Base-by-base conservation (phyloP, 2,888 invertebrate genomes). In the Drosophila nr. fundita region DNA sequence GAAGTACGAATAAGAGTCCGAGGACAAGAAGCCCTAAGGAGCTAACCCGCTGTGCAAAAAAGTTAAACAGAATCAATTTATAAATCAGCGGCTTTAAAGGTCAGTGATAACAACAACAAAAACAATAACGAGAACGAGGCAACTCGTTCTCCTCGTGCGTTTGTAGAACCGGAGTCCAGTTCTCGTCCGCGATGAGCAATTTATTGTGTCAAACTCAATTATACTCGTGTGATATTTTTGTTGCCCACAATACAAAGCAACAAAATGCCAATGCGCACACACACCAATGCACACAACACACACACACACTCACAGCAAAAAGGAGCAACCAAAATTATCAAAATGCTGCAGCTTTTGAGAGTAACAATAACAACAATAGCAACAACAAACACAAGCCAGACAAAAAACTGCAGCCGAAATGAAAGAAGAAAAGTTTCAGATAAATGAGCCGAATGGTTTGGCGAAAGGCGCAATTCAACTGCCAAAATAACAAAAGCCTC, bases 191-290 rank as follows among this genome's bases (percentile, higher is more conserved):
- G 92, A 92, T 92, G 92, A 92, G 92, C 93, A 92, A 92, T 92
- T 92, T 92, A 93, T 93, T 93, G 93, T 92, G 93, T 92, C 92
- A 92, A 92, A 92, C 92, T 92, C 93, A 93, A 92, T 92, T 92
- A 92, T 92, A 91, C 91, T 89, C 90, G 91, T 91, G 91, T 91
- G 92, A 91, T 92, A 91, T 92, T 91, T 87, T 90, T 87, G 79
- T 87, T 83, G 87, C 79, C 83, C 80, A 75, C 72, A 64, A 77
- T 79, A 75, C 70, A 79, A 80, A 88, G 76, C 78, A 83, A 70
- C 71, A 82, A 74, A 73, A 74, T 78, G 67, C 69, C 73, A 75
- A 59, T 57, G 42, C 63, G 32, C 62, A 62, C 55, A 66, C 49
- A 76, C 36, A 57, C 69, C 69, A 75, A 59, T 40, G 38, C 63